Evolutionary conservation across 2,797 vertebrate species (phyloP), one percentile per base, ranked within the genome.

Genomic region (Cephalopachus bancanus): DNA sequence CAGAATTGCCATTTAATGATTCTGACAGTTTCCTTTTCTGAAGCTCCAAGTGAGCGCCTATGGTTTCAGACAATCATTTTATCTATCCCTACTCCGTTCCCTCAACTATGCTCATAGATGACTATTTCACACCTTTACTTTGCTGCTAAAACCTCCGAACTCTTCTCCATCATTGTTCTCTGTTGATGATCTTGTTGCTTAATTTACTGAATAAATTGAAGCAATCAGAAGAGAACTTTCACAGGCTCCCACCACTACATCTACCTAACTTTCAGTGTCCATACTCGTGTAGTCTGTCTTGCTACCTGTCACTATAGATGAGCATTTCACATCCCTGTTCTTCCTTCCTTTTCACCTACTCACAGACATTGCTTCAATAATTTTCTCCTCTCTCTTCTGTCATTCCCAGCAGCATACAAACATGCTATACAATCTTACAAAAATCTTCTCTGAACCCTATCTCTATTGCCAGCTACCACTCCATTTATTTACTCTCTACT

Each of bases 11-110:
- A 10, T 88, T 59, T 64, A 26, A 83, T 91, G 85, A 85, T 93
- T 96, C 79, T 75, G 69, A 94, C 16, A 79, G 26, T 64, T 80
- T 84, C 28, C 62, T 91, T 95, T 94, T 88, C 33, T 24, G 79
- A 91, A 85, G 69, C 65, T 4, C 71, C 19, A 93, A 44, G 19
- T 80, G 30, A 62, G n/a, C 30, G 30, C 64, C 72, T 80, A 67
- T 57, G 33, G 83, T 81, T 94, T 76, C 15, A 92, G 83, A 83
- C 16, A 90, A 17, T 83, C 65, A 62, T 84, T 95, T 88, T 55
- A 20, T 91, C 71, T 60, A 3, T 78, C 28, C 53, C 33, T 24
- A 71, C 7, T 60, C 8, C 8, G 17, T 79, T 93, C 30, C 17
- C 33, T 83, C 44, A 88, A 10, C n/a, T 84, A 3, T 75, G 59